Evolutionary conservation across 2,888 invertebrate species (phyloP), one percentile per base, ranked within the genome.

Genomic region (Penaeus monodon): DNA sequence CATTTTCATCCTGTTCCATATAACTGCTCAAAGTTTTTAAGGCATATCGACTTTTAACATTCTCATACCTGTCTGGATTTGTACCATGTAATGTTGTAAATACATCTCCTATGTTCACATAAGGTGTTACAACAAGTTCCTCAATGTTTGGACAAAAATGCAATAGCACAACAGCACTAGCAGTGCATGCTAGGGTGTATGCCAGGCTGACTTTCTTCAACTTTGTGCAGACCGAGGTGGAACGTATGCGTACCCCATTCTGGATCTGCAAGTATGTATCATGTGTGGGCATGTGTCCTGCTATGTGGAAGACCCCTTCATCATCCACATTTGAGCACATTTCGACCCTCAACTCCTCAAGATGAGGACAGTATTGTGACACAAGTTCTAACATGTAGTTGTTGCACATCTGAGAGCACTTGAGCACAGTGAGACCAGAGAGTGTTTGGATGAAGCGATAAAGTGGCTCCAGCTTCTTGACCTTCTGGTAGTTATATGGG

Each of bases 31-130:
- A 68, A n/a, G 81, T 73, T 73, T 77, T 84, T 3, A 89, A 78
- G 12, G 79, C 68, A 76, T 86, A 89, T 44, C 44, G 24, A 44
- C 49, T 76, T 24, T n/a, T 87, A 29, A 89, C 82, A 29, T 76
- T 76, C 38, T 84, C 78, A 81, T 86, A 77, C 17, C 68, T 84
- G 6, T 83, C 83, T 17, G 81, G 78, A 84, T 89, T 78, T 78
- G 44, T 85, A 14, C 89, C 89, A 87, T 89, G 85, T 22, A 89
- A 78, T 29, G 77, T 84, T n/a, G 84, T 84, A 73, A 89, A 89
- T 20, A 89, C 89, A 73, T 89, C 89, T n/a, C 86, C 86, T 8
- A 86, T 77, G 73, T 84, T 89, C 38, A 89, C 86, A 89, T 89
- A 84, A 33, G 89, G 89, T 27, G 79, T 86, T 17, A 89, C 84